Evolutionary conservation across 2,888 invertebrate species (phyloP), one percentile per base, ranked within the genome.

Genomic region (Drosophila paracracens): DNA sequence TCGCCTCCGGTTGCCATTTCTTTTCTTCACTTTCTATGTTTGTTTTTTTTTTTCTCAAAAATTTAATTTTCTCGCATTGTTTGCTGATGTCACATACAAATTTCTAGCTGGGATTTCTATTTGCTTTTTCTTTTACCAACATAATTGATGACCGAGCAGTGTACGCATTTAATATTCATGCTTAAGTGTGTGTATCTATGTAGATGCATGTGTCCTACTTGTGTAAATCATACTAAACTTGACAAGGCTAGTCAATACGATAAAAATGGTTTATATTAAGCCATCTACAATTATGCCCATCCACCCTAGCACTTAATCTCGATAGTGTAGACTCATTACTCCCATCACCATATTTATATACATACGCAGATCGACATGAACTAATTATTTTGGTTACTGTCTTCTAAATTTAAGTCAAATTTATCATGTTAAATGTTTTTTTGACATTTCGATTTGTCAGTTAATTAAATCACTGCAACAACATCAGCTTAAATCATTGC

Each of bases 21-120:
- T 48, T 54, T 72, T 62, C 56, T 53, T 48, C 29, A 29, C 35
- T 18, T n/a, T 10, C 53, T n/a, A 11, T 33, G 33, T 33, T 11
- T 33, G 2, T 25, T 29, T 48, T 63, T 35, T 63, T 63, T 46
- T 51, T 57, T 52, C 46, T 36, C 40, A 71, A 75, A 78, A 66
- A 76, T 79, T 79, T 69, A 79, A 79, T 79, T 79, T 75, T 63
- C 76, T 69, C 50, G 62, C 79, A 78, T 75, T 79, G 76, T 69
- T 78, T 68, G 61, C 54, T 66, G 63, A 62, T 62, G 65, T 50
- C 52, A 52, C 68, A 68, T 33, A 62, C 50, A 70, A 70, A 67
- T 78, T 68, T 75, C 11, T 54, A 60, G 61, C 71, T 67, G 60
- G 31, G 54, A 27, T 35, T 53, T 21, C 31, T 50, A 27, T 60